phyloP scores from a whole-genome alignment of 1,140 invertebrate genomes.

The Himalopsyche phryganea region DNA sequence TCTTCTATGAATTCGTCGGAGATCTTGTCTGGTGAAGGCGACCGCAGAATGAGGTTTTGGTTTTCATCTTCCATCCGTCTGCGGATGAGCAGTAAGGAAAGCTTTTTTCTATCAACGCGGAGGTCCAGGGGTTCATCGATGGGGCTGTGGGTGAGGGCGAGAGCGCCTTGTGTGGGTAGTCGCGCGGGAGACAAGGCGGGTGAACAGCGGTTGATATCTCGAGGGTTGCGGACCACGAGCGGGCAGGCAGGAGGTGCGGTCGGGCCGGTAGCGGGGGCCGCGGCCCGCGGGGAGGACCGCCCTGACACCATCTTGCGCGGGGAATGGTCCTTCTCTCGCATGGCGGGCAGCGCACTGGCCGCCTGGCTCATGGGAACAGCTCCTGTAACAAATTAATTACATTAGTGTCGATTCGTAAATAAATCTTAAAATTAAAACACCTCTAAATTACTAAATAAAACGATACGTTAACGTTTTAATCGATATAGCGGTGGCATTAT shows the following conservation, averaged over 20 bases:
- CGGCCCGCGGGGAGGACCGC: constrained; percentile 31
- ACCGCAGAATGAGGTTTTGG: constrained; percentile 59
- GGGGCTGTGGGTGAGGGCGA: constrained; percentile 41
- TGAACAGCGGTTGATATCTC: constrained; percentile 35
- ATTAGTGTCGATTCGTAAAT: not conserved
- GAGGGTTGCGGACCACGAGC: constrained; percentile 53
- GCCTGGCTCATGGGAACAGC: constrained; percentile 36
- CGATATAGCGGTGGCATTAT: too few species aligned
- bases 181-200: constrained; percentile 41
- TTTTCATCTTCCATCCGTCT: constrained; percentile 71
- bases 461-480: too few species aligned
- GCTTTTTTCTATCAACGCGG: constrained; percentile 75
- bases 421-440: too few species aligned
- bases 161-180: constrained; percentile 42
- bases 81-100: constrained; percentile 35
- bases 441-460: too few species aligned
- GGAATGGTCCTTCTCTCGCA: constrained; percentile 78
- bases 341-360: constrained; percentile 40
- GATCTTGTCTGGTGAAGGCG: constrained; percentile 51
- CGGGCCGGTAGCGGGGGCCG: constrained; percentile 19
- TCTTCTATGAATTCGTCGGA: constrained; percentile 40
- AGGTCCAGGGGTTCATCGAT: constrained; percentile 78
- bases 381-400: constrained; percentile 21
- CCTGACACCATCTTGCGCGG: constrained; percentile 64
- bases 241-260: constrained; percentile 39